Percentiles rank a stretch among this genome's conserved stretches.
Conservation (phyloP, 2,113 vertebrate species). For the Grantiella picta region DNA sequence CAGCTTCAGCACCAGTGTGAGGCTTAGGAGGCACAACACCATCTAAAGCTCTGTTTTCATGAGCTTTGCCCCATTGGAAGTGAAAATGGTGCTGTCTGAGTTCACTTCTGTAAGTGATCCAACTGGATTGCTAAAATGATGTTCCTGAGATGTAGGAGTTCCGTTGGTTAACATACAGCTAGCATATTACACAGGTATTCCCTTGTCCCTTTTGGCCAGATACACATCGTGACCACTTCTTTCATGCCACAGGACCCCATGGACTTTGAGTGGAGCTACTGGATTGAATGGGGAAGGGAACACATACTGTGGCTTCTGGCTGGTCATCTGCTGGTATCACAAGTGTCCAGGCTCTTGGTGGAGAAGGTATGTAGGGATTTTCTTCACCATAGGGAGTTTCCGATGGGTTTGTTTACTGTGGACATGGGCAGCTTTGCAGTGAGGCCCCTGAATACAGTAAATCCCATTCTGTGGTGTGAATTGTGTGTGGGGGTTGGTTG, state of each 20-base stretch:
- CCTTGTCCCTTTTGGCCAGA: background rate
- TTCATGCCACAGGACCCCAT: conserved; percentile 79
- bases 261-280: conserved; percentile 97
- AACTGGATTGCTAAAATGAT: background rate
- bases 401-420: background rate
- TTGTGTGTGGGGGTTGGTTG: background rate
- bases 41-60: background rate
- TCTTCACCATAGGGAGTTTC: background rate
- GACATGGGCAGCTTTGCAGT: background rate
- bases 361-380: conserved; percentile 75
- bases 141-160: background rate
- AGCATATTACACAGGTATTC: background rate
- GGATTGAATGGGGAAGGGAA: conserved; percentile 88
- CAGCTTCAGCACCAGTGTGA: background rate
- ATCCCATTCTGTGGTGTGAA: background rate
- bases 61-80: background rate
- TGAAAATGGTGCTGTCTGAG: background rate
- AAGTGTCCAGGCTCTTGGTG: conserved; percentile 67
- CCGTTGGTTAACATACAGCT: background rate
- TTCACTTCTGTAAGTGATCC: background rate
- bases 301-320: conserved; percentile 82
- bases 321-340: conserved; percentile 83
- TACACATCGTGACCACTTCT: background rate
- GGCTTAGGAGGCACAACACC: background rate
- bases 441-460: background rate